These are phyloP conservation scores for Melipona bicolor DNA, from an alignment of 2,888 invertebrate species.

Conservation along the genomic window DNA sequence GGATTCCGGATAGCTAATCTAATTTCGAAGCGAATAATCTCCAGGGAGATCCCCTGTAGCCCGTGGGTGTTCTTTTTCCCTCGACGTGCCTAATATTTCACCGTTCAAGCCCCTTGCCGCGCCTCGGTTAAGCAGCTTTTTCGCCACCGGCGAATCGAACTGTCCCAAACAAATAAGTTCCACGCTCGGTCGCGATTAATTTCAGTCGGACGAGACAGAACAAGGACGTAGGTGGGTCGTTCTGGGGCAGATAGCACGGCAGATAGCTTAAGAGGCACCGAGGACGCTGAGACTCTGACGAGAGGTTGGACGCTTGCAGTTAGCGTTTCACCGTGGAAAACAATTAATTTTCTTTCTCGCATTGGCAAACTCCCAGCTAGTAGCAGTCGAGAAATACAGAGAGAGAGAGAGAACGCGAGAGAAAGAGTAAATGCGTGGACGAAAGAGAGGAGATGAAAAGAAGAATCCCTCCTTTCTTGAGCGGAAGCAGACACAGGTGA, in stretches of 20 bases:
- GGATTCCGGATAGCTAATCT: not conserved
- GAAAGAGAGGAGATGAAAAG: not conserved
- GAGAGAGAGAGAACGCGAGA: not conserved
- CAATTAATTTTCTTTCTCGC: slow-evolving; percentile 58
- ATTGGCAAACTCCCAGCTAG: slow-evolving; percentile 50
- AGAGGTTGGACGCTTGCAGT: slow-evolving; percentile 36
- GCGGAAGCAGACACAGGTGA: not conserved
- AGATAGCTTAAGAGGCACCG: not conserved
- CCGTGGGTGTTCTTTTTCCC: not conserved
- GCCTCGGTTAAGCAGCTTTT: slow-evolving; percentile 42
- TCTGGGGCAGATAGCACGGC: not conserved
- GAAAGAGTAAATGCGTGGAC: not conserved
- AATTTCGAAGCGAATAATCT: not conserved
- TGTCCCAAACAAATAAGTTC: slow-evolving; percentile 51
- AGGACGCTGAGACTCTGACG: slow-evolving; percentile 13
- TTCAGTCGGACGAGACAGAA: slow-evolving; percentile 39
- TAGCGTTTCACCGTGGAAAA: slow-evolving; percentile 38
- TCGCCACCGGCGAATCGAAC: slow-evolving; percentile 45
- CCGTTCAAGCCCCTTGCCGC: not conserved
- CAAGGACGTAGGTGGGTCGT: not conserved
- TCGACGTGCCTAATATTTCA: slow-evolving; percentile 26
- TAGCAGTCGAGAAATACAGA: not conserved
- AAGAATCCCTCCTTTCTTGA: not conserved
- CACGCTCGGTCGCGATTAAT: slow-evolving; percentile 59
- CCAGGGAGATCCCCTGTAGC: not conserved